Evolutionary conservation across 2,113 vertebrate species (phyloP).

Genomic region (Penelope pileata): DNA sequence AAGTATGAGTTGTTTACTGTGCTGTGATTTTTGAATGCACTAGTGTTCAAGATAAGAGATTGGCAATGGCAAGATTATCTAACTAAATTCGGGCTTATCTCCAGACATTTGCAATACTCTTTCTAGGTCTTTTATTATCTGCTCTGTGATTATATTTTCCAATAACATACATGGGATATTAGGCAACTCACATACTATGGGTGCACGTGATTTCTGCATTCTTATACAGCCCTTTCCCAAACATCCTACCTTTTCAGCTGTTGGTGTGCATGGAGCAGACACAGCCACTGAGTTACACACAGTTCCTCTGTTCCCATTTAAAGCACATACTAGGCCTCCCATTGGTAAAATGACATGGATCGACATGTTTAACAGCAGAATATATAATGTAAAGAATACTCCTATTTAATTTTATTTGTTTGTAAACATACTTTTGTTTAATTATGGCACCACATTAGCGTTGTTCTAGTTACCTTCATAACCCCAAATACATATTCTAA

Average conservation of each 20-base stretch:
- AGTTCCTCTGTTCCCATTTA: neutral
- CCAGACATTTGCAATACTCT: neutral
- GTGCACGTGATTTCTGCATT: neutral
- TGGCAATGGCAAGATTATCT: too few species aligned
- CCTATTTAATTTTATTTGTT: neutral
- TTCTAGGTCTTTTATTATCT: neutral
- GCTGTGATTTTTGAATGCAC: neutral
- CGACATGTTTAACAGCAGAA: neutral
- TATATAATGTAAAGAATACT: neutral
- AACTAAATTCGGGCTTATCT: neutral
- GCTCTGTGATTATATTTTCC: neutral
- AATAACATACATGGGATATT: neutral
- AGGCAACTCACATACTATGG: neutral
- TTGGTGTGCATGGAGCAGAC: neutral
- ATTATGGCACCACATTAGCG: neutral
- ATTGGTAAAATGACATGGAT: neutral
- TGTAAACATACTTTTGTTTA: neutral
- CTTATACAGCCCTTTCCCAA: neutral
- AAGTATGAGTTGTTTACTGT: neutral
- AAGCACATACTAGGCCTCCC: neutral
- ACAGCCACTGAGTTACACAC: neutral
- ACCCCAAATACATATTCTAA: neutral
- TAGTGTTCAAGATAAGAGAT: neutral
- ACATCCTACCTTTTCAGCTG: neutral
- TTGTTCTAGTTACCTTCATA: neutral